These are phyloP conservation scores for Propithecus perrieri DNA, from an alignment of 2,797 vertebrate genomes.

Conservation along the genomic window DNA sequence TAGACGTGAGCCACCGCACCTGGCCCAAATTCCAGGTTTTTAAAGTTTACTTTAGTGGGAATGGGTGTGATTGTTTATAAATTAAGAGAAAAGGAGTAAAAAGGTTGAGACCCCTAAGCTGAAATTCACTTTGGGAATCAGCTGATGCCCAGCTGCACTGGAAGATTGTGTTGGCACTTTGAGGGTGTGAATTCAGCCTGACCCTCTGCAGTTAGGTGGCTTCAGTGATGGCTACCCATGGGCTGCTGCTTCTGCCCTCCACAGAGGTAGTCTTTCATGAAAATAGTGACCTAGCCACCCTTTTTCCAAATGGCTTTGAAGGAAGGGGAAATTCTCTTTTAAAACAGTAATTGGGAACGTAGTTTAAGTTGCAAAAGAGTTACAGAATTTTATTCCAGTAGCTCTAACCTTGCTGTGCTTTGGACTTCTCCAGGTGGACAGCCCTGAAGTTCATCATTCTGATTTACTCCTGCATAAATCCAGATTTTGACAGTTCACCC, in stretches of 20 bases:
- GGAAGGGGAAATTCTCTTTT: neutral
- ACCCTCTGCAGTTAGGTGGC: neutral
- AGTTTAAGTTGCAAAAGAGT: neutral
- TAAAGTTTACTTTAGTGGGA: neutral
- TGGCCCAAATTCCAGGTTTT: neutral
- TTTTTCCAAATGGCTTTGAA: neutral
- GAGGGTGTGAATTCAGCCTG: neutral
- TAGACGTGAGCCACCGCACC: too few species aligned
- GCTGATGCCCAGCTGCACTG: neutral
- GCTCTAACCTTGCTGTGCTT: neutral
- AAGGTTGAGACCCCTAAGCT: neutral
- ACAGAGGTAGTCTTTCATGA: neutral
- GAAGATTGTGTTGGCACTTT: neutral
- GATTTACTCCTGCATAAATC: neutral
- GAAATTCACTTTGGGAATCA: neutral
- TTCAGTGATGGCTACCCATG: neutral
- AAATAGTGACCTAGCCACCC: neutral
- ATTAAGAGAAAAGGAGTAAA: neutral
- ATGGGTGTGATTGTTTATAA: neutral
- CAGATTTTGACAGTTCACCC: constrained; percentile 1
- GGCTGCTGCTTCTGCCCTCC: neutral
- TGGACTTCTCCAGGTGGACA: neutral
- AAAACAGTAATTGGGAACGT: neutral
- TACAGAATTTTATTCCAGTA: neutral
- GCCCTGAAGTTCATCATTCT: neutral